Conservation (phyloP, 2,113 vertebrate genomes). For the Psittacula cyanocephala region DNA sequence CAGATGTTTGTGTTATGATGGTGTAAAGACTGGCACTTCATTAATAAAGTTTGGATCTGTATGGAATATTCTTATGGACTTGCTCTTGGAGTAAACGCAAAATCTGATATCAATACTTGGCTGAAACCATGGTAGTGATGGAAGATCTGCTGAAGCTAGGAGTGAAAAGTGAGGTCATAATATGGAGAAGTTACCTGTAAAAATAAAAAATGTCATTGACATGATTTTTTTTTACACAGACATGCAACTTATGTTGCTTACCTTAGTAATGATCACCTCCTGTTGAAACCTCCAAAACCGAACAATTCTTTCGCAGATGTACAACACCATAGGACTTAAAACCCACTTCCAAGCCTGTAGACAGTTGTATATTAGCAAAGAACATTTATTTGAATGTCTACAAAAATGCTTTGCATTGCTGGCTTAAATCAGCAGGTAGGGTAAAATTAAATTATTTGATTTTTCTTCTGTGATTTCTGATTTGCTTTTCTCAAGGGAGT, state of each 20-base stretch:
- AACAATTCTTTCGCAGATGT: slow-evolving; percentile 75
- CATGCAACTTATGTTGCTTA: slow-evolving; percentile 30
- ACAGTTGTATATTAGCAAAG: neutral
- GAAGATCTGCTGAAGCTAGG: slow-evolving; percentile 44
- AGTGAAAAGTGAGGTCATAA: slow-evolving; percentile 45
- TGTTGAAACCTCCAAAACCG: slow-evolving; percentile 76
- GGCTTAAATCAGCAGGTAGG: neutral
- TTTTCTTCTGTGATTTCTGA: slow-evolving; percentile 20
- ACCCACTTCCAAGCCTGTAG: slow-evolving; percentile 82
- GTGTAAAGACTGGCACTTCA: neutral
- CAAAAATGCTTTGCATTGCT: slow-evolving; percentile 11
- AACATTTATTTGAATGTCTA: neutral
- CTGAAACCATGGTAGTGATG: neutral
- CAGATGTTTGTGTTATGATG: neutral
- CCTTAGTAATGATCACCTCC: slow-evolving; percentile 80
- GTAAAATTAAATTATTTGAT: neutral
- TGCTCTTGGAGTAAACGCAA: neutral
- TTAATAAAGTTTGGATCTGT: neutral
- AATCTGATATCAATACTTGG: neutral
- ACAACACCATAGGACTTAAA: slow-evolving; percentile 73
- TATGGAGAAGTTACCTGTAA: slow-evolving; percentile 32
- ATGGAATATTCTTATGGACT: neutral
- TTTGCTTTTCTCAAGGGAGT: neutral
- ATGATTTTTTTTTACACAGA: slow-evolving; percentile 1
- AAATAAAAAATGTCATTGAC: slow-evolving; percentile 33